Conservation (phyloP, 2,888 invertebrate genomes). For the Microdon myrmicae region DNA sequence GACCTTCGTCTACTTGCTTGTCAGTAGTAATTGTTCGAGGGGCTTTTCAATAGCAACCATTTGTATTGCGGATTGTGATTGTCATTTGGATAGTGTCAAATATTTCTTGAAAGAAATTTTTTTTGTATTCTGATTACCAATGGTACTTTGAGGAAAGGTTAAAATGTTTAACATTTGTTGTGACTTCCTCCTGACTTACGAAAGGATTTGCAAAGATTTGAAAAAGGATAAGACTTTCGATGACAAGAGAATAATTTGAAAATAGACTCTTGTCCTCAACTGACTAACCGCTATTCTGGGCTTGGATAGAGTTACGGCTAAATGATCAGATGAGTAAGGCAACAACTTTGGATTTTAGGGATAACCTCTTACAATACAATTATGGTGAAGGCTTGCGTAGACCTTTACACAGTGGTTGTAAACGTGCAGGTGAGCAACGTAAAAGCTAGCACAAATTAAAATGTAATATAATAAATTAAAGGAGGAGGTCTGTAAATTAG, state of each 20-base stretch:
- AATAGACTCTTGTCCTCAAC: slow-evolving; percentile 8
- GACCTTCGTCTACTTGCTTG: slow-evolving; percentile 38
- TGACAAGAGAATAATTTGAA: not conserved
- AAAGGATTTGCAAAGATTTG: slow-evolving; percentile 12
- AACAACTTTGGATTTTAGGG: no score
- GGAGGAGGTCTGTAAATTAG: no score
- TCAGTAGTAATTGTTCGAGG: slow-evolving; percentile 31
- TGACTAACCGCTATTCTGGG: no score
- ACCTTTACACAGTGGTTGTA: no score
- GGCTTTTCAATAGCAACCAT: slow-evolving; percentile 12
- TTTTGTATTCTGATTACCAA: not conserved
- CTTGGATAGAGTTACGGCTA: no score
- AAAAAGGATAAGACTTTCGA: not conserved
- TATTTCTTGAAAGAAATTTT: slow-evolving; percentile 1
- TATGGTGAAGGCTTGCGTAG: no score
- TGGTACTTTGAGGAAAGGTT: slow-evolving; percentile 25
- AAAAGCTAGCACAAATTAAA: no score
- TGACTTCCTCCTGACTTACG: slow-evolving; percentile 27
- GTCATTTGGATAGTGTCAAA: slow-evolving; percentile 6
- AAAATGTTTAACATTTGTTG: slow-evolving; percentile 32
- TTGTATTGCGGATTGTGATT: slow-evolving; percentile 7
- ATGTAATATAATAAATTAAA: no score
- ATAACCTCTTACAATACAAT: no score
- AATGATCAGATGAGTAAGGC: no score
- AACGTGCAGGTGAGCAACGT: no score